Evolutionary conservation across 2,797 vertebrate genomes (phyloP), one percentile per base, ranked within the genome.

Genomic region (Pangasius djambal): DNA sequence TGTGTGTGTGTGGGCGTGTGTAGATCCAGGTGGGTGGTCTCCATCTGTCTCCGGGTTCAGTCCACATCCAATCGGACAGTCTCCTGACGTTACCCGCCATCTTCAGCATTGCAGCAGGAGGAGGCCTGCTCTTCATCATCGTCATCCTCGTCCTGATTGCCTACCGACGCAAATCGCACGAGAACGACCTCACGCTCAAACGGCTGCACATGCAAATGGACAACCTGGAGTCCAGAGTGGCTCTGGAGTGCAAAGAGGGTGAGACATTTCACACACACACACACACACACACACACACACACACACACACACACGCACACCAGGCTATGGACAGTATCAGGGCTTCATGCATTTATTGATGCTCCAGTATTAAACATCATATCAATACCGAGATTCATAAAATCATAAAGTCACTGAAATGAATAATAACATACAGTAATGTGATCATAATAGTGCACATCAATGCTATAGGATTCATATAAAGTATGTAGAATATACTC

Each of bases 131-230:
- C 10, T 96, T 99, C 87, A 90, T 99, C 96, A 97, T 99, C 0
- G 97, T 99, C 92, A 94, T 99, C 93, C 96, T 98, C 0, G 98
- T 99, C 82, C 97, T 99, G 86, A 96, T 99, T 7, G 98, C 98
- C 94, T 99, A 99, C 95, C 97, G 98, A 69, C 97, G 97, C 89
- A 99, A 99, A 92, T 99, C 98, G 0, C 97, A 97, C 0, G 98
- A 99, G 94, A 99, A 98, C 0, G 97, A 99, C 93, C 97, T 99
- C 79, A 99, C 98, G 0, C 96, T 99, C 91, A 99, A 99, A 94
- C 95, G 98, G 79, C 95, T 99, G 90, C 98, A 99, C 93, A 98
- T 99, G 98, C 98, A 99, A 94, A 99, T 99, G 98, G 98, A 99
- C 96, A 99, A 98, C 83, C 95, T 99, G 90, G 98, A 99, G 93